Percentiles rank a stretch among this genome's conserved stretches.
Evolutionary conservation across 2,113 vertebrate genomes (phyloP).

Genomic region (Platysteira castanea): DNA sequence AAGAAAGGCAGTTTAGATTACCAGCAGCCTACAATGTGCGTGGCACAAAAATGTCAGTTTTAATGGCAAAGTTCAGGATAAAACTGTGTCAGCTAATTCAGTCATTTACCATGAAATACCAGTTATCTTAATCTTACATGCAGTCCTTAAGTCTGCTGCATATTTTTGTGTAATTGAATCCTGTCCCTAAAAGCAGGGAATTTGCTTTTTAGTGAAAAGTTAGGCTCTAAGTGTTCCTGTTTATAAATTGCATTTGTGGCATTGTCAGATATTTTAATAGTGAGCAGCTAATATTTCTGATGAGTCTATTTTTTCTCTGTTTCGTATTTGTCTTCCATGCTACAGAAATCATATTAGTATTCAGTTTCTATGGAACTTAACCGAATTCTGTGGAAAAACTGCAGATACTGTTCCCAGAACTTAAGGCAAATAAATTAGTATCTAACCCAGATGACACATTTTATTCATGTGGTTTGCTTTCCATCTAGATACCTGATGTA

Average conservation of each 20-base stretch:
- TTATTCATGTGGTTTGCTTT: conserved; percentile 18
- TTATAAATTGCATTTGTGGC: neutral
- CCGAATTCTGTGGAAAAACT: neutral
- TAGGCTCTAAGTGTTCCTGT: conserved; percentile 33
- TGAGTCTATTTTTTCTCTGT: neutral
- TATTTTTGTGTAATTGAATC: conserved; percentile 69
- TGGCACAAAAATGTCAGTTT: conserved; percentile 61
- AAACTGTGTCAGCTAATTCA: conserved; percentile 70
- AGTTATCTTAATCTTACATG: conserved; percentile 65
- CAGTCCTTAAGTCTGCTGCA: conserved; percentile 43
- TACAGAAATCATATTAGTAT: conserved; percentile 1
- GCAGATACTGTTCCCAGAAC: neutral
- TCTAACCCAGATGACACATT: neutral
- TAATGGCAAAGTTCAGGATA: conserved; percentile 69
- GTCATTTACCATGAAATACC: conserved; percentile 71
- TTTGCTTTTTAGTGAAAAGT: conserved; percentile 55
- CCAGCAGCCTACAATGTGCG: conserved; percentile 23
- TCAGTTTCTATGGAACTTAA: conserved; percentile 7
- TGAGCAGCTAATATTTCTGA: neutral
- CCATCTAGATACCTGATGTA: conserved; percentile 69
- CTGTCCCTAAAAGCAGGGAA: conserved; percentile 43
- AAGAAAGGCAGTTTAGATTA: conserved; percentile 60
- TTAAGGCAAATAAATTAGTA: neutral
- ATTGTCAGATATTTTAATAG: neutral
- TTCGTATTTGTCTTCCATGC: conserved; percentile 13